Evolutionary conservation across 2,797 vertebrate species (phyloP), one percentile per base, ranked within the genome.

Genomic region (Tarsius wallacei): DNA sequence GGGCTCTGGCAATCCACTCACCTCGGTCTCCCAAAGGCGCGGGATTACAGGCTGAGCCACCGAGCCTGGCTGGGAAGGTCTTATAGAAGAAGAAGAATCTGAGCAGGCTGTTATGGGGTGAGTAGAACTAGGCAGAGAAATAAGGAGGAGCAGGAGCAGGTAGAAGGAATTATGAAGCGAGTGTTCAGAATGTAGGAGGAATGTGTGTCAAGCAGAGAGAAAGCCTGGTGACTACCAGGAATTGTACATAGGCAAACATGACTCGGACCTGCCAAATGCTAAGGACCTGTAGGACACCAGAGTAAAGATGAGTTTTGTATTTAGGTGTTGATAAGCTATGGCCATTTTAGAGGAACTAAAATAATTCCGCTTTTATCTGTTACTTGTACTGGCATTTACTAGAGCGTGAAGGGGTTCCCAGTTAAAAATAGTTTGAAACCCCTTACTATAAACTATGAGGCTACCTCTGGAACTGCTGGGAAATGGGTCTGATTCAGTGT

Each of bases 401-500:
- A 70, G 53, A 73, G n/a, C 80, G 11, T 61, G 24, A 93, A 53
- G 7, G 28, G 12, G 7, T 84, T 93, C 53, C 22, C 12, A 61
- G 36, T 70, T 33, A 85, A 49, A 94, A 71, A 19, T 12, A 73
- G 42, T 81, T 59, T 42, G 57, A 83, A 92, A 97, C 21, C 13
- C 12, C 63, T 87, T 57, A 36, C 47, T 89, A 66, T 74, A 76
- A 89, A 90, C 80, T 33, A 7, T 42, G 49, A 31, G 24, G 9
- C 78, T 36, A 9, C 90, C 33, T 88, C 73, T 96, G 86, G 49
- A 90, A 91, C 68, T 93, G 24, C 77, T 70, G 88, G 63, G 83
- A 74, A 95, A 93, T 71, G 33, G 53, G 36, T 95, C 74, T 97
- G 80, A 95, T 85, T 96, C 90, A 89, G 47, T 91, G 36, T n/a